These are phyloP conservation scores for Pseudorhiza aurosa DNA, from an alignment of 30 jellyfish, hydroid and myxozoan species.

Conservation along the genomic window DNA sequence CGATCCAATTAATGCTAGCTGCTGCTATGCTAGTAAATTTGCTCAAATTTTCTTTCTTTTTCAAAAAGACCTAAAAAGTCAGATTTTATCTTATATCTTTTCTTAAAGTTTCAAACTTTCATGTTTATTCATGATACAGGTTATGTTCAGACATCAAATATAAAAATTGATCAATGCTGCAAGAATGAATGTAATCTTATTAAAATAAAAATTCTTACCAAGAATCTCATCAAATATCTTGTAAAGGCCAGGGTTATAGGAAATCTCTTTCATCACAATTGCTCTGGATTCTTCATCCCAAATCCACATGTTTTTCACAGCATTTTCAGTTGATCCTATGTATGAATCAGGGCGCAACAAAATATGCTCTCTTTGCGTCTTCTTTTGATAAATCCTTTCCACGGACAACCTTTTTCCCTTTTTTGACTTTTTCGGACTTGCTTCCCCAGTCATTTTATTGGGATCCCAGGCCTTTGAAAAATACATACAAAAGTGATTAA, in stretches of 20 bases:
- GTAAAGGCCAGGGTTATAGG: slow-evolving; percentile 96
- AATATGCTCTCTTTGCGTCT: slow-evolving; percentile 96
- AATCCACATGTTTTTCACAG: slow-evolving; percentile 93
- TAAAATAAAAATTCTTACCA: slow-evolving; percentile 56
- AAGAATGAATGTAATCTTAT: no score
- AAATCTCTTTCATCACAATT: slow-evolving; percentile 80
- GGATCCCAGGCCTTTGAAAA: slow-evolving; percentile 25
- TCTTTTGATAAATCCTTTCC: slow-evolving; percentile 97
- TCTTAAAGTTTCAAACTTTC: no score
- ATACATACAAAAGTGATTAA: no score
- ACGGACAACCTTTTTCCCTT: slow-evolving; percentile 92
- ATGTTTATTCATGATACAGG: no score
- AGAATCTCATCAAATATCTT: slow-evolving; percentile 98
- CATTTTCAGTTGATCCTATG: slow-evolving; percentile 96
- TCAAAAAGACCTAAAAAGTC: no score
- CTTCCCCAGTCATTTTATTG: slow-evolving; percentile 53
- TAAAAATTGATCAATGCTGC: neutral
- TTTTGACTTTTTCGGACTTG: slow-evolving; percentile 65
- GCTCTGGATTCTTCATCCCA: slow-evolving; percentile 84
- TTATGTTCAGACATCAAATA: no score
- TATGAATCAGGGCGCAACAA: slow-evolving; percentile 98
- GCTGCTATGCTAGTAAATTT: no score
- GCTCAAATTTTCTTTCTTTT: no score
- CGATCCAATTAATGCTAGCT: no score
- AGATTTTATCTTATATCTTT: no score